These are phyloP conservation scores for Latrodectus geometricus DNA, from an alignment of 1,140 invertebrate species.

Conservation along the genomic window DNA sequence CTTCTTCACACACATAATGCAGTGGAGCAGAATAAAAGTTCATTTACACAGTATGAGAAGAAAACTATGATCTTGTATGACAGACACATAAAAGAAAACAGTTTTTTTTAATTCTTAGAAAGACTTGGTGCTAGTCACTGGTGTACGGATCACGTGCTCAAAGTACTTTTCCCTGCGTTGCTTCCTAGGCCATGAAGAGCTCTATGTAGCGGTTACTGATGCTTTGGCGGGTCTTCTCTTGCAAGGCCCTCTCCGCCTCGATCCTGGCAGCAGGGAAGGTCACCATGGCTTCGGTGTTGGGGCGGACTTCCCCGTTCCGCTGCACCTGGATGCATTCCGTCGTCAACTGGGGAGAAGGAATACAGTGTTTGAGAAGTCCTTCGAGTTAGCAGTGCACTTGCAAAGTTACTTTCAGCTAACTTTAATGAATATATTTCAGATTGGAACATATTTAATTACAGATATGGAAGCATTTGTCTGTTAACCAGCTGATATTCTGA, in stretches of 20 bases:
- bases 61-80: slow-evolving; percentile 33
- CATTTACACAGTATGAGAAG: slow-evolving; percentile 30
- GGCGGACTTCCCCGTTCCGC: slow-evolving; percentile 70
- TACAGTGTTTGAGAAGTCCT: slow-evolving; percentile 70
- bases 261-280: slow-evolving; percentile 71
- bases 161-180: slow-evolving; percentile 35
- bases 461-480: too few species aligned
- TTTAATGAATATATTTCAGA: too few species aligned
- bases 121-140: slow-evolving; percentile 37
- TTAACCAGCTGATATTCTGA: too few species aligned
- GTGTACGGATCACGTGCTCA: slow-evolving; percentile 49
- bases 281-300: slow-evolving; percentile 73
- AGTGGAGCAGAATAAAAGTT: too few species aligned
- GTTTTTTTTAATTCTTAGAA: slow-evolving; percentile 14
- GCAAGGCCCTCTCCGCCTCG: slow-evolving; percentile 74
- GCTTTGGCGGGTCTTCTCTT: slow-evolving; percentile 72
- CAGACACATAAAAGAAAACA: slow-evolving; percentile 28
- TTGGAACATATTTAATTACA: too few species aligned
- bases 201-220: slow-evolving; percentile 75
- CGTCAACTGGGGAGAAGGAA: slow-evolving; percentile 68
- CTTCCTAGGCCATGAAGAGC: slow-evolving; percentile 69
- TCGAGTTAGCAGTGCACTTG: too few species aligned
- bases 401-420: too few species aligned
- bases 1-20: too few species aligned
- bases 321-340: slow-evolving; percentile 74